Conservation (phyloP, 1,140 invertebrate species). For the Caenorhabditis tropicalis region DNA sequence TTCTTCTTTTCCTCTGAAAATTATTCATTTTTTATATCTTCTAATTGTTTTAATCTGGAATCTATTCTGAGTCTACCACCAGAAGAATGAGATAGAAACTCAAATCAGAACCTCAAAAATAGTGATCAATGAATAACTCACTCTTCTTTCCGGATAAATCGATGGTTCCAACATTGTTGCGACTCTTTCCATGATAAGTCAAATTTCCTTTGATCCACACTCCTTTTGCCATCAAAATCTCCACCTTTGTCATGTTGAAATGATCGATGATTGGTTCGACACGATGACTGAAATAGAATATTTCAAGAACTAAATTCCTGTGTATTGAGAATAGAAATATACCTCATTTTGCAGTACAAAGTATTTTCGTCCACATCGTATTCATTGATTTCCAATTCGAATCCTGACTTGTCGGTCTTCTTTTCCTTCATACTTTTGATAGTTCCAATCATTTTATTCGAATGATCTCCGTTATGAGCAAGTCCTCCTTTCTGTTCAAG, state of each 20-base stretch:
- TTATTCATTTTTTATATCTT: too few relatives aligned
- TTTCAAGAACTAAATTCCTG: too few relatives aligned
- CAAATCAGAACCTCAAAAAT: too few relatives aligned
- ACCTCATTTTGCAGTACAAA: constrained; percentile 24
- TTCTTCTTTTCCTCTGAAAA: background rate
- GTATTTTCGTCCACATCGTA: background rate
- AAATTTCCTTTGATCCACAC: background rate
- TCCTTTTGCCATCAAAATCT: constrained; percentile 19
- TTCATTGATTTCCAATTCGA: background rate
- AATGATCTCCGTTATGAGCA: background rate
- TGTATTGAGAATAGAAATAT: background rate
- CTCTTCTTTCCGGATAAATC: constrained; percentile 4
- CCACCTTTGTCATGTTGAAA: constrained; percentile 17
- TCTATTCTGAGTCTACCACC: too few relatives aligned
- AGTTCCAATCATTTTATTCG: background rate
- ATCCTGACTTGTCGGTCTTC: background rate
- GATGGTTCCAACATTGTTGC: constrained; percentile 16
- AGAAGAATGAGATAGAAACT: too few relatives aligned
- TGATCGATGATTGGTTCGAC: background rate
- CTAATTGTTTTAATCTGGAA: too few relatives aligned
- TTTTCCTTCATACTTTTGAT: background rate
- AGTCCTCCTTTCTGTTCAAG: background rate
- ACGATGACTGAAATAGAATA: background rate
- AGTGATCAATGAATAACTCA: too few relatives aligned
- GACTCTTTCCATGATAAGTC: constrained; percentile 10